Evolutionary conservation across 1,140 invertebrate species (phyloP).

Genomic region (Halictus rubicundus): DNA sequence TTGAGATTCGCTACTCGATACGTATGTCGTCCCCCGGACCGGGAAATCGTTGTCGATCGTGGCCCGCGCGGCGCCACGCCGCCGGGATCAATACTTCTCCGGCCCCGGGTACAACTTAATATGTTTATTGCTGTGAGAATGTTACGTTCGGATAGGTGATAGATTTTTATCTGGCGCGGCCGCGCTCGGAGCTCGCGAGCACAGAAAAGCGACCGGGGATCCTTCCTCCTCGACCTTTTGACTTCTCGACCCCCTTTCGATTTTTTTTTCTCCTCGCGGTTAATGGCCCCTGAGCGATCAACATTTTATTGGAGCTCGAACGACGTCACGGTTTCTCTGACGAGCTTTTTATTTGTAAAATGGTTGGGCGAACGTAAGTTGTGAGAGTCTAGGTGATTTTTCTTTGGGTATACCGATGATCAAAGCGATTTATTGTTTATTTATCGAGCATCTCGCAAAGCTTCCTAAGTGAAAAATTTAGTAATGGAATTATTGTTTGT

Average conservation of each 20-base stretch:
- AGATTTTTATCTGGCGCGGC: conserved; percentile 66
- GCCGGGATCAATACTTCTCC: conserved; percentile 65
- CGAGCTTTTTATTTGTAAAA: too few species aligned
- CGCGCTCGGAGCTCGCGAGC: conserved; percentile 10
- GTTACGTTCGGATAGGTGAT: conserved; percentile 62
- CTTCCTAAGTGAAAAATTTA: too few species aligned
- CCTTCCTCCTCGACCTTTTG: conserved; percentile 9
- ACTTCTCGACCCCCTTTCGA: neutral
- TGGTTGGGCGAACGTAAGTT: too few species aligned
- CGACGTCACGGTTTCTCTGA: too few species aligned
- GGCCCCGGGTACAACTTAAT: conserved; percentile 62
- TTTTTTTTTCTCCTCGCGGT: neutral
- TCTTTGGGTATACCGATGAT: too few species aligned
- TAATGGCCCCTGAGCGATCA: neutral
- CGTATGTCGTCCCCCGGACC: conserved; percentile 66
- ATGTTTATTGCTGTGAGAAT: conserved; percentile 79
- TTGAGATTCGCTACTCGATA: conserved; percentile 79
- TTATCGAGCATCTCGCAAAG: too few species aligned
- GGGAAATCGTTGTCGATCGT: conserved; percentile 72
- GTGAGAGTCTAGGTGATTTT: too few species aligned
- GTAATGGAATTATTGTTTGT: too few species aligned
- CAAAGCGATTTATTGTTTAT: too few species aligned
- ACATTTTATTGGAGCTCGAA: too few species aligned
- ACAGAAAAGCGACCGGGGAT: conserved; percentile 29
- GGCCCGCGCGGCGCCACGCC: conserved; percentile 1